Conservation (phyloP, 2,888 invertebrate species). For the Parnassius smintheus region DNA sequence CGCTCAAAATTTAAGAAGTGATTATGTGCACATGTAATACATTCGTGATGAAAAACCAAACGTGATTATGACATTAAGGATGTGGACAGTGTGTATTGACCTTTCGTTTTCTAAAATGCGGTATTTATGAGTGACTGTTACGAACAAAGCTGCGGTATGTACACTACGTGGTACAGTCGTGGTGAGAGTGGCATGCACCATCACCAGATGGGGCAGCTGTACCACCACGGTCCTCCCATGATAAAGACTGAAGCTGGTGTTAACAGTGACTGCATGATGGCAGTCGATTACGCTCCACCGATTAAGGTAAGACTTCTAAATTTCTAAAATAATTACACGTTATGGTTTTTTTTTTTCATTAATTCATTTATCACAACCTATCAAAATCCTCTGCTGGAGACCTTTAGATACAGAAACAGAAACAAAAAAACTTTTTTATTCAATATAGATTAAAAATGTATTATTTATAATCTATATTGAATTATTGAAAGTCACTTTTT, state of each 20-base stretch:
- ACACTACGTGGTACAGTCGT: slow-evolving; percentile 79
- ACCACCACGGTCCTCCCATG: slow-evolving; percentile 80
- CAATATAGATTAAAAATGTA: no score
- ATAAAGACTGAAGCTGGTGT: slow-evolving; percentile 83
- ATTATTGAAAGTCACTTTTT: no score
- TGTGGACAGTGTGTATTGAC: slow-evolving; percentile 13
- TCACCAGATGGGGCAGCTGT: slow-evolving; percentile 78
- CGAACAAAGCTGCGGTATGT: slow-evolving; percentile 72
- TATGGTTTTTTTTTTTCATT: no score
- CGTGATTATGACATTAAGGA: slow-evolving; percentile 6
- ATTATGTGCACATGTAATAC: slow-evolving; percentile 16
- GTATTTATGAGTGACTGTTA: slow-evolving; percentile 73
- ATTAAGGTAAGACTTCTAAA: slow-evolving; percentile 80
- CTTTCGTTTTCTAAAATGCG: slow-evolving; percentile 42
- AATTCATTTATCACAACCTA: no score
- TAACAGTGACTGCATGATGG: slow-evolving; percentile 84
- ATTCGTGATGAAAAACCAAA: slow-evolving; percentile 16
- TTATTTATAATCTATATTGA: no score
- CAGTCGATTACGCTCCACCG: slow-evolving; percentile 83
- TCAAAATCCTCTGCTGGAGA: no score
- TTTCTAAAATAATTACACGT: neutral
- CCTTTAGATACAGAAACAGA: no score
- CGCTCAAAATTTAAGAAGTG: slow-evolving; percentile 8
- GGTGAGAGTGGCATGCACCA: slow-evolving; percentile 78
- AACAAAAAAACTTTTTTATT: no score